phyloP scores from a whole-genome alignment of 2,888 invertebrate genomes.

The Diaprepes abbreviatus region DNA sequence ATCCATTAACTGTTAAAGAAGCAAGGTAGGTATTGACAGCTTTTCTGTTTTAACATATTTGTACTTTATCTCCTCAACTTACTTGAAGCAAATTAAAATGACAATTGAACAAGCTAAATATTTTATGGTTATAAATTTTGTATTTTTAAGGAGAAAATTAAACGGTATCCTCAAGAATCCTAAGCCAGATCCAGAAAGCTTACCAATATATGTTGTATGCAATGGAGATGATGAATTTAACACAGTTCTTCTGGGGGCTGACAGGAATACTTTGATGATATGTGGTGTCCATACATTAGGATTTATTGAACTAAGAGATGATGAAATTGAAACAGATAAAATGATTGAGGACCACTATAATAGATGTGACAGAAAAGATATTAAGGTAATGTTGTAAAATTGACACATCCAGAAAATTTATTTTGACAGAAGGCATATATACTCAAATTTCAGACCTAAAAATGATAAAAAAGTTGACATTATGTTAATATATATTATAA shows the following conservation, averaged over 20 bases:
- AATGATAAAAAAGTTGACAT: too few relatives aligned
- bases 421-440: too few relatives aligned
- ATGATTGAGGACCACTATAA: constrained; percentile 53
- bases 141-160: constrained; percentile 28
- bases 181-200: not conserved
- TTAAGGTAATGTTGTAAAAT: too few relatives aligned
- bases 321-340: constrained; percentile 39
- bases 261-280: constrained; percentile 40
- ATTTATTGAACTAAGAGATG: constrained; percentile 45
- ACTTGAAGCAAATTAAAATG: not conserved
- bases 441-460: too few relatives aligned
- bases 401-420: too few relatives aligned
- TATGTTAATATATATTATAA: too few relatives aligned
- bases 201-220: constrained; percentile 50
- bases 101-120: too few relatives aligned
- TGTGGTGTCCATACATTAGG: constrained; percentile 46
- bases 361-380: constrained; percentile 9
- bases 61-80: constrained; percentile 1
- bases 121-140: too few relatives aligned
- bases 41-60: too few relatives aligned
- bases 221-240: constrained; percentile 47
- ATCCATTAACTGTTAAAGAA: constrained; percentile 45
- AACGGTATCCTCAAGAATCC: constrained; percentile 32
- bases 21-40: constrained; percentile 51
- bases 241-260: constrained; percentile 50